Evolutionary conservation across 2,113 vertebrate genomes (phyloP).

Genomic region (Callaeas wilsoni): DNA sequence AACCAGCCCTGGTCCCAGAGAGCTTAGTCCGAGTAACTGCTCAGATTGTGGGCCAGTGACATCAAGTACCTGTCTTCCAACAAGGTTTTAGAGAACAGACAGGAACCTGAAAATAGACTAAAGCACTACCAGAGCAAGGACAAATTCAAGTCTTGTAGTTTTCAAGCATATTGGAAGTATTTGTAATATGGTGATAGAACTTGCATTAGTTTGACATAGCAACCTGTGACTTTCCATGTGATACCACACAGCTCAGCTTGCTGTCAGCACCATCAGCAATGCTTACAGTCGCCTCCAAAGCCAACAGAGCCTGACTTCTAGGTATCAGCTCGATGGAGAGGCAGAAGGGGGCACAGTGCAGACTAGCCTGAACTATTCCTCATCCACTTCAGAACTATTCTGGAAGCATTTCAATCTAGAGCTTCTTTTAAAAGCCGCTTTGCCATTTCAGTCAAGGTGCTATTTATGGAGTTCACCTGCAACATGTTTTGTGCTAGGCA

Average conservation of each 20-base stretch:
- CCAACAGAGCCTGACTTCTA: neutral
- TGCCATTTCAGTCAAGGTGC: neutral
- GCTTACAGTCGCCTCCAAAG: neutral
- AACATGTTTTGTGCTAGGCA: neutral
- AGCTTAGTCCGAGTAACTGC: neutral
- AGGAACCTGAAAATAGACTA: neutral
- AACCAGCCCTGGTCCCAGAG: neutral
- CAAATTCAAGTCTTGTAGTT: neutral
- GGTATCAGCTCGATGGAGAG: neutral
- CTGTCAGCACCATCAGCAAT: neutral
- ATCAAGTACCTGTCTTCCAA: neutral
- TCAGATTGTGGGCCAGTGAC: neutral
- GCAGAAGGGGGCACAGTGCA: neutral
- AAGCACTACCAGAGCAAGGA: neutral
- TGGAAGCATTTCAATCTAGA: neutral
- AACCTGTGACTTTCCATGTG: neutral
- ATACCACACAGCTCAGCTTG: neutral
- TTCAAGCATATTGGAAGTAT: neutral
- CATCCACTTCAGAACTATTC: neutral
- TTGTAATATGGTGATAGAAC: neutral
- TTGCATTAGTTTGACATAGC: neutral
- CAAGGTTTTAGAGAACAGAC: neutral
- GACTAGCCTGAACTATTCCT: neutral
- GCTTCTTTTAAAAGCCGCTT: neutral
- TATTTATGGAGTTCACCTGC: neutral